These are phyloP conservation scores for Lithobates pipiens DNA, from an alignment of 2,797 vertebrate genomes.

Conservation along the genomic window DNA sequence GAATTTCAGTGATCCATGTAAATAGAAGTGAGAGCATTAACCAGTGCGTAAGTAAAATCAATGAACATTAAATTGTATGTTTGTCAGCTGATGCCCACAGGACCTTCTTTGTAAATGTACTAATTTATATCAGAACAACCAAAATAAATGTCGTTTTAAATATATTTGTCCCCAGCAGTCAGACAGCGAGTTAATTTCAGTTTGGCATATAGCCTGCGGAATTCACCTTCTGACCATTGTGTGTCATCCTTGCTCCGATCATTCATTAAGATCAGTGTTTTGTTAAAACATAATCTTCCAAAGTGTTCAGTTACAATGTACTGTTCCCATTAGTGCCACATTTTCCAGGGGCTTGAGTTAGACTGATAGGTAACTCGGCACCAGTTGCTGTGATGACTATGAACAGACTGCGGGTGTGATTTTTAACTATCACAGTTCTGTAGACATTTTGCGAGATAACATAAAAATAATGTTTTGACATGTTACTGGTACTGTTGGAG, in stretches of 20 bases:
- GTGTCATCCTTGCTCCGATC: neutral
- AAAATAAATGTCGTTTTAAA: neutral
- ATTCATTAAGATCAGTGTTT: neutral
- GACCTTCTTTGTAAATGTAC: neutral
- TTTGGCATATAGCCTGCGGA: neutral
- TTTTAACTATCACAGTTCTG: neutral
- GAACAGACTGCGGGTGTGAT: neutral
- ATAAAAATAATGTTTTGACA: too few species aligned
- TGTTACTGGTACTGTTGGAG: too few species aligned
- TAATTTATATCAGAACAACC: slow-evolving; percentile 9
- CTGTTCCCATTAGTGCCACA: neutral
- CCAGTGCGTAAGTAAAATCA: slow-evolving; percentile 12
- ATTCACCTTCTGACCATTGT: neutral
- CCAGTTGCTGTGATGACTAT: neutral
- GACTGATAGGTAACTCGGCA: neutral
- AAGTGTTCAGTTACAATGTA: neutral
- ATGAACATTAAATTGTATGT: slow-evolving; percentile 20
- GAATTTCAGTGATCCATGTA: slow-evolving; percentile 22
- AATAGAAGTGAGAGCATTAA: slow-evolving; percentile 13
- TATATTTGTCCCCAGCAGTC: neutral
- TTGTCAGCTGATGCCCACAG: slow-evolving; percentile 20
- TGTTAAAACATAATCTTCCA: neutral
- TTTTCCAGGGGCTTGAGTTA: neutral
- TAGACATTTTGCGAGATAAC: too few species aligned
- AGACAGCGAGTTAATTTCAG: neutral